These are phyloP conservation scores for Pollimyrus isidori DNA, from an alignment of 2,113 vertebrate genomes.

Conservation along the genomic window DNA sequence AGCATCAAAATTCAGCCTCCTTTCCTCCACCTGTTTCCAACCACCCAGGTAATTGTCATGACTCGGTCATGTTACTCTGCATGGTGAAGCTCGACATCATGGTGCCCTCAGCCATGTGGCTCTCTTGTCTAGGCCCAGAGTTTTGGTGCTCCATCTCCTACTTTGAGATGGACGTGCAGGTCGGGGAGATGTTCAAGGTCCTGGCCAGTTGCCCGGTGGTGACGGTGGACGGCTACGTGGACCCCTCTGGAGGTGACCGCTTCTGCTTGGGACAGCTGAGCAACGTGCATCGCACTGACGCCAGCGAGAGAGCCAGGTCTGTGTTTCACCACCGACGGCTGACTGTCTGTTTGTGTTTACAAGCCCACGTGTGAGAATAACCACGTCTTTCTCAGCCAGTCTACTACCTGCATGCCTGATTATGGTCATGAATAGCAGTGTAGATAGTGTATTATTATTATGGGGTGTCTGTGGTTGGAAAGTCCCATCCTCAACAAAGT, in stretches of 20 bases:
- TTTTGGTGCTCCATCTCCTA: slow-evolving; percentile 72
- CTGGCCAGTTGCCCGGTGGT: slow-evolving; percentile 63
- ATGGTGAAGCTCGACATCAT: background rate
- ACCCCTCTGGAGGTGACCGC: slow-evolving; percentile 64
- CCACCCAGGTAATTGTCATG: slow-evolving; percentile 51
- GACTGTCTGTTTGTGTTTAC: background rate
- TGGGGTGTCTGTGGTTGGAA: background rate
- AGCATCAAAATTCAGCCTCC: slow-evolving; percentile 58
- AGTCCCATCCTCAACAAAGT: background rate
- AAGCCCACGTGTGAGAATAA: background rate
- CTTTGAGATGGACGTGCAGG: slow-evolving; percentile 71
- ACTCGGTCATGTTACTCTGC: background rate
- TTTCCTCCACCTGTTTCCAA: slow-evolving; percentile 50
- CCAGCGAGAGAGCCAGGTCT: slow-evolving; percentile 67
- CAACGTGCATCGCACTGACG: slow-evolving; percentile 59
- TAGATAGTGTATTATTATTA: background rate
- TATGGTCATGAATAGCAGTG: background rate
- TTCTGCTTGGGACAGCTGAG: slow-evolving; percentile 69
- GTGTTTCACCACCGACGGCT: background rate
- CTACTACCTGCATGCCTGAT: background rate
- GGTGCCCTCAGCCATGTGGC: background rate
- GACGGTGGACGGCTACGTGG: slow-evolving; percentile 66
- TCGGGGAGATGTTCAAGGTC: slow-evolving; percentile 73
- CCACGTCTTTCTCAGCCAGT: background rate
- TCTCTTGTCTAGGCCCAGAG: slow-evolving; percentile 51